A percentile compares a stretch with the other conserved stretches of the same genome.
phyloP scores from a whole-genome alignment of 2,797 vertebrate genomes.

The Heterohyrax brucei region DNA sequence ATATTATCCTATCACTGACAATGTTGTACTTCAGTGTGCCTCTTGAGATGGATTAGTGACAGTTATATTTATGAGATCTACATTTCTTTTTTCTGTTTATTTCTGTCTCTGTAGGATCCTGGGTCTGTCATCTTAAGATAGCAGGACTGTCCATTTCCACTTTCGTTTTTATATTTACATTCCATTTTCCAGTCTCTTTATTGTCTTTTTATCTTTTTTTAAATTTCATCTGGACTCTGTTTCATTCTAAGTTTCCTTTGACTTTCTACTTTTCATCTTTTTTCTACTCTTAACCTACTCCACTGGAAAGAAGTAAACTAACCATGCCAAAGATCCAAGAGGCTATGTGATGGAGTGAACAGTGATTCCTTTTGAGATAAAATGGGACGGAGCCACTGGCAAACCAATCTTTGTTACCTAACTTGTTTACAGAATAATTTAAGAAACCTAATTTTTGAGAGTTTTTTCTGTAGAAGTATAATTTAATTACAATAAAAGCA shows the following conservation, averaged over 20 bases:
- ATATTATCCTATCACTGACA: no score
- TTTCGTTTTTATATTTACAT: neutral
- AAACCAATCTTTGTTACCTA: neutral
- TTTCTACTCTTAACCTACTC: neutral
- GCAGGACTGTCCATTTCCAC: neutral
- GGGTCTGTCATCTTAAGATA: neutral
- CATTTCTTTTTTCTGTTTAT: neutral
- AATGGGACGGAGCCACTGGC: neutral
- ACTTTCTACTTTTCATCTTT: neutral
- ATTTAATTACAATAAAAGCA: constrained; percentile 49
- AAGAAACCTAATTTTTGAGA: neutral
- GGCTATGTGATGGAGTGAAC: neutral
- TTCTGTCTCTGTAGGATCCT: neutral
- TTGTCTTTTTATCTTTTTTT: neutral
- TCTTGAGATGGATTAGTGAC: no score
- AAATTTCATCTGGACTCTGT: neutral
- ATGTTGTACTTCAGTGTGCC: no score
- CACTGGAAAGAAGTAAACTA: neutral
- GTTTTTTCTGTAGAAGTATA: constrained; percentile 22
- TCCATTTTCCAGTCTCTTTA: neutral
- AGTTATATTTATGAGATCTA: neutral
- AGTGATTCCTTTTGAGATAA: neutral
- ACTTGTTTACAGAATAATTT: constrained; percentile 18
- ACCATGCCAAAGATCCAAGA: neutral
- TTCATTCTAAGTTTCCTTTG: constrained; percentile 11